phyloP scores from a whole-genome alignment of 2,888 invertebrate genomes.

The Chironomus tentans region DNA sequence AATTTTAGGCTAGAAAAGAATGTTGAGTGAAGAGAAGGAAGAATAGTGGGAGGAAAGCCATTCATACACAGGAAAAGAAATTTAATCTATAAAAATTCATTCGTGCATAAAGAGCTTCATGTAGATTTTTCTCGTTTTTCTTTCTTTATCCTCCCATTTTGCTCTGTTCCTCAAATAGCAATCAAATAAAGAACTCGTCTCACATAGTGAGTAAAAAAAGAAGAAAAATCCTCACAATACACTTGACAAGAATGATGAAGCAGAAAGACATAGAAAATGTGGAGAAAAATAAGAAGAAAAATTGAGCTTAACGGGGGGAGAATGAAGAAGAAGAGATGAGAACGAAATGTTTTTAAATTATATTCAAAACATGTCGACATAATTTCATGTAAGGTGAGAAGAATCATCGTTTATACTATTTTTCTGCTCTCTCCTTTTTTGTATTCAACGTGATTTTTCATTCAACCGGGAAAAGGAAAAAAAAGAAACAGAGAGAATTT shows the following conservation, averaged over 20 bases:
- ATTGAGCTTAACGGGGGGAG: not conserved
- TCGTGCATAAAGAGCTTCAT: conserved; percentile 2
- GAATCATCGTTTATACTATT: not conserved
- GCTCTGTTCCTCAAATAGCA: conserved; percentile 2
- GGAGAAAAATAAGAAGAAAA: too few relatives aligned
- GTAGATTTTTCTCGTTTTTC: not conserved
- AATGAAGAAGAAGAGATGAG: not conserved
- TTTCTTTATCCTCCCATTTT: not conserved
- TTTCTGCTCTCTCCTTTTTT: not conserved
- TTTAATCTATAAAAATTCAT: conserved; percentile 4
- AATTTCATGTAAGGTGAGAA: conserved; percentile 14
- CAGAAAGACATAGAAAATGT: not conserved
- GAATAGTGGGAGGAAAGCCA: not conserved
- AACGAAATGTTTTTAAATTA: not conserved
- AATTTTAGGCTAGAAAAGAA: not conserved
- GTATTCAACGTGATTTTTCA: not conserved
- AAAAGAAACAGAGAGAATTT: not conserved
- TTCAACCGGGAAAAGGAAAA: not conserved
- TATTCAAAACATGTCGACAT: conserved; percentile 10
- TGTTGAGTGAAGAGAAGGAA: not conserved
- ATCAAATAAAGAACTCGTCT: conserved; percentile 6
- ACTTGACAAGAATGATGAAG: not conserved
- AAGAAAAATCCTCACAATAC: not conserved
- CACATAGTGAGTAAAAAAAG: not conserved
- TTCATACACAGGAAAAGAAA: not conserved